phyloP scores from a whole-genome alignment of 2,113 vertebrate species.

The Pampusana beccarii region DNA sequence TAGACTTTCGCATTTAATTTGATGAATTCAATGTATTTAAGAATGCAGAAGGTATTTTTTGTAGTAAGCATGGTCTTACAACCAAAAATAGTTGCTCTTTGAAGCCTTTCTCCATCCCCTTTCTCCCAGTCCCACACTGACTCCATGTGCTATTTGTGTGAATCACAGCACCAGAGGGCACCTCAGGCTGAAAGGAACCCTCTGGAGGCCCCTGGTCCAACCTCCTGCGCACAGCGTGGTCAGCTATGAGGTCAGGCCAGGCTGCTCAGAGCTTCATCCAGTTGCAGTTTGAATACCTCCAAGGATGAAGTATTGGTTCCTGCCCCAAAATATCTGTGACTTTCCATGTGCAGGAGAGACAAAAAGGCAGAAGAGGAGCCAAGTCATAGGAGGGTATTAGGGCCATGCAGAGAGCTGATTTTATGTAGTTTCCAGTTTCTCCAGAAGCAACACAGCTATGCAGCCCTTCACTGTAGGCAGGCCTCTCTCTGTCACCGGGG shows the following conservation, averaged over 20 bases:
- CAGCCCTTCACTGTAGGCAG: not conserved
- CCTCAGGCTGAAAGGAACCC: not conserved
- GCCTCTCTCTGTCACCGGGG: not conserved
- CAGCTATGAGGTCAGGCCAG: not conserved
- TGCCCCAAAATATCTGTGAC: not conserved
- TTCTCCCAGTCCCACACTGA: not conserved
- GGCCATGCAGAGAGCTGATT: rapidly evolving
- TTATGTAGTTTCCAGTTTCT: not conserved
- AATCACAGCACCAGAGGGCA: not conserved
- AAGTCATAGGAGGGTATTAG: not conserved
- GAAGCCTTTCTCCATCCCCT: not conserved
- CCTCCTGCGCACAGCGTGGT: not conserved
- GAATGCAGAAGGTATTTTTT: not conserved
- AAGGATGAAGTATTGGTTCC: not conserved
- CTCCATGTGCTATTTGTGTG: not conserved
- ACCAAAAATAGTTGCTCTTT: not conserved
- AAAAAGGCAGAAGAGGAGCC: not conserved
- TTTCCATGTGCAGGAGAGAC: not conserved
- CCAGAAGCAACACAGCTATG: not conserved
- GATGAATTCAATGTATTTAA: not conserved
- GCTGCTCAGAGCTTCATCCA: not conserved
- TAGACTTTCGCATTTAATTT: not conserved
- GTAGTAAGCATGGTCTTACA: not conserved
- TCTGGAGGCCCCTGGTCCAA: not conserved
- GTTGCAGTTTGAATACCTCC: not conserved